phyloP scores from a whole-genome alignment of 2,113 vertebrate species.

The Catharus fuscescens region DNA sequence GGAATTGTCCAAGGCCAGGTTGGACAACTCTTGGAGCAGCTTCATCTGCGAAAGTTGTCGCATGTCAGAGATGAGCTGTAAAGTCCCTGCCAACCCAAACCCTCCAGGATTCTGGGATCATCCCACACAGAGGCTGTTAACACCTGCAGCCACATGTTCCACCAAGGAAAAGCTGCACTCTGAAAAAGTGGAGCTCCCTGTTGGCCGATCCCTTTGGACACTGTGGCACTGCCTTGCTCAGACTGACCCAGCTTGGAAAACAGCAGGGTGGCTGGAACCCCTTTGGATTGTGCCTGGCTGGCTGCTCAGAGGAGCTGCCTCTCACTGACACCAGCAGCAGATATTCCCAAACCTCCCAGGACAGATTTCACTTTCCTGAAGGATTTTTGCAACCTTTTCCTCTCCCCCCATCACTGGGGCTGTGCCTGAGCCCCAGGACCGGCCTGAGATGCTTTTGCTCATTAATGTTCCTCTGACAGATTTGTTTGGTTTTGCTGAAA shows the following conservation, averaged over 20 bases:
- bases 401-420: neutral
- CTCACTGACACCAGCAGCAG: neutral
- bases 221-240: neutral
- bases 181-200: fast-evolving
- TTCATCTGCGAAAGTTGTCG: fast-evolving
- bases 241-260: neutral
- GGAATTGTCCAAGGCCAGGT: fast-evolving
- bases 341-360: neutral
- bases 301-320: neutral
- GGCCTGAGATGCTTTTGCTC: neutral
- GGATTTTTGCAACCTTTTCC: neutral
- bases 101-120: neutral
- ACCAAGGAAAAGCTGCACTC: neutral
- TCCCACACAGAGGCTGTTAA: fast-evolving
- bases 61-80: neutral
- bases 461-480: fast-evolving
- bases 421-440: neutral
- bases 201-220: neutral
- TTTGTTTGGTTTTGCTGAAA: neutral
- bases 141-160: fast-evolving
- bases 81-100: neutral
- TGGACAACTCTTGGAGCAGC: neutral
- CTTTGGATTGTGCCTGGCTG: neutral
- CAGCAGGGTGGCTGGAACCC: neutral
- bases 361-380: neutral